phyloP scores from a whole-genome alignment of 2,888 invertebrate species.

The Acleris emargana region DNA sequence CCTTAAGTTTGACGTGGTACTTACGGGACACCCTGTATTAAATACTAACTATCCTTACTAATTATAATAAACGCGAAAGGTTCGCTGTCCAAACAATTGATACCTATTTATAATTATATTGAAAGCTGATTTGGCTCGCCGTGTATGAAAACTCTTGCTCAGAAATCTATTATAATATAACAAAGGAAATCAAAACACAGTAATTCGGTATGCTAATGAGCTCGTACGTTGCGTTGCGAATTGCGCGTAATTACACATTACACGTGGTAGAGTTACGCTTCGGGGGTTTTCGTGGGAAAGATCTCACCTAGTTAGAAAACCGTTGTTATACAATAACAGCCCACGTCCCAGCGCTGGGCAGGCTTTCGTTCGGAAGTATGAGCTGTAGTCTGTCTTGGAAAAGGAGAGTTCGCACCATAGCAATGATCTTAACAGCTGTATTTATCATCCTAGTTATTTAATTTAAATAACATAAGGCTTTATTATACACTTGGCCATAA shows the following conservation, averaged over 20 bases:
- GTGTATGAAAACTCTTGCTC: background rate
- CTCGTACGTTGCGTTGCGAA: background rate
- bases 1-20: too few species aligned
- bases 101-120: too few species aligned
- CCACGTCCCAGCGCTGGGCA: background rate
- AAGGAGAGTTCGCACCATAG: too few species aligned
- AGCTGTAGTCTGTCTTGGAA: too few species aligned
- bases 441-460: too few species aligned
- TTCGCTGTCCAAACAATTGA: too few species aligned
- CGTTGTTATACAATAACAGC: background rate
- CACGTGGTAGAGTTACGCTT: conserved; percentile 15
- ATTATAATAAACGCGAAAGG: too few species aligned
- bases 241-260: conserved; percentile 18
- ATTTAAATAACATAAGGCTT: too few species aligned
- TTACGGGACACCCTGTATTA: too few species aligned
- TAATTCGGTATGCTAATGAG: background rate
- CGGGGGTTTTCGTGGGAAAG: conserved; percentile 21
- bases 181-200: background rate
- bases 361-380: background rate
- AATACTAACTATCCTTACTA: too few species aligned
- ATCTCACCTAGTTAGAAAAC: background rate
- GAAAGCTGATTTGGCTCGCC: background rate
- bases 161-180: background rate
- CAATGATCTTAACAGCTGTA: too few species aligned
- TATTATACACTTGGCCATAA: too few species aligned